Evolutionary conservation across 2,113 vertebrate genomes (phyloP).

Genomic region (Glaucomys volans): DNA sequence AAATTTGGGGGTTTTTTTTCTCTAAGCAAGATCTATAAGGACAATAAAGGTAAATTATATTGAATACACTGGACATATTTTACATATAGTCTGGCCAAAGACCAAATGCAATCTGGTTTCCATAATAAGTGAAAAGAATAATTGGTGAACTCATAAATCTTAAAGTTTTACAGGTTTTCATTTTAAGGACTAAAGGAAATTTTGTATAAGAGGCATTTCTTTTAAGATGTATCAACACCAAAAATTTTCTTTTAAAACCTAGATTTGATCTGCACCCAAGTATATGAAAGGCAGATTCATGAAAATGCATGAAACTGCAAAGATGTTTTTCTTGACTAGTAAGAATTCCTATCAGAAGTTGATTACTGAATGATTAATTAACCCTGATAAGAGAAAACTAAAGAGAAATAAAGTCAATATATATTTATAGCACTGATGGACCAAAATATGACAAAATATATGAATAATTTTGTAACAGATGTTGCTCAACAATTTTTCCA

Average conservation of each 20-base stretch:
- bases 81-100: constrained; percentile 34
- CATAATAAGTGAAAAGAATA: constrained; percentile 56
- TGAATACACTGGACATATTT: neutral
- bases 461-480: neutral
- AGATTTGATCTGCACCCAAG: neutral
- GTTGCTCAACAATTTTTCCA: neutral
- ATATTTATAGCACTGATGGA: neutral
- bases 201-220: neutral
- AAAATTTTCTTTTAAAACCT: neutral
- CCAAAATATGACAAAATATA: neutral
- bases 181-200: constrained; percentile 25
- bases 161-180: constrained; percentile 7
- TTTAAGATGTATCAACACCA: neutral
- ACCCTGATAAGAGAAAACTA: neutral
- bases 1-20: constrained; percentile 52
- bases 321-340: neutral
- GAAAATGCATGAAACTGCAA: neutral
- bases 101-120: constrained; percentile 44
- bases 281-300: neutral
- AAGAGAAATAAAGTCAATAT: neutral
- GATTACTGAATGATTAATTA: constrained; percentile 12
- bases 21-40: constrained; percentile 57
- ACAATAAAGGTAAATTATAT: constrained; percentile 70
- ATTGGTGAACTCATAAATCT: constrained; percentile 12
- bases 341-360: neutral